Evolutionary conservation across 2,888 invertebrate species (phyloP), one percentile per base, ranked within the genome.

Genomic region (Harpalus rubripes): DNA sequence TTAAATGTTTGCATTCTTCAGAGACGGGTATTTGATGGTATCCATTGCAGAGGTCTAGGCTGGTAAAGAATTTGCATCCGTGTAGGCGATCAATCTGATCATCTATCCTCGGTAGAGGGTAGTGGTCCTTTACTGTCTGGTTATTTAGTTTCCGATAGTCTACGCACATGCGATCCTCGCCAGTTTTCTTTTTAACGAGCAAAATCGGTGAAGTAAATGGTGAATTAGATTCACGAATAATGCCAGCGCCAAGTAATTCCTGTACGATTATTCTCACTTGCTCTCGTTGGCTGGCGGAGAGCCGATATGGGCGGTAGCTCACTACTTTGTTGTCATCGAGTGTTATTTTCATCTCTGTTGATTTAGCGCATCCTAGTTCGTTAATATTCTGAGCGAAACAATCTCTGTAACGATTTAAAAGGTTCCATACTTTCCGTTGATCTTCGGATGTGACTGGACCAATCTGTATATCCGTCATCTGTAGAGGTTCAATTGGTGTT

Each of bases 101-200:
- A 18, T 89, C 87, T 5, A 90, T 88, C 16, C 87, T 84, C 0
- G 89, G 89, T 0, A 89, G n/a, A n/a, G 90, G 89, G 82, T 88
- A 89, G 3, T 87, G 72, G 81, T 89, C 88, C 4, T 88, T 87
- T 0, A 88, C 85, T 0, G 89, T 90, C 0, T 87, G 85, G 1
- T 76, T 65, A 85, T 90, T 91, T 8, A 90, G 82, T 26, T 68
- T 79, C 8, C 89, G 79, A 44, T n/a, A n/a, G n/a, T n/a, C n/a
- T n/a, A n/a, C n/a, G n/a, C n/a, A n/a, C n/a, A n/a, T n/a, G n/a
- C n/a, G n/a, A n/a, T n/a, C n/a, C n/a, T n/a, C n/a, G n/a, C n/a
- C n/a, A n/a, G n/a, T n/a, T n/a, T n/a, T n/a, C n/a, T n/a, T n/a
- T n/a, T n/a, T n/a, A n/a, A n/a, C n/a, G n/a, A n/a, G n/a, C n/a